phyloP scores from a whole-genome alignment of 2,113 vertebrate species.

The Tychaedon coryphoeus region DNA sequence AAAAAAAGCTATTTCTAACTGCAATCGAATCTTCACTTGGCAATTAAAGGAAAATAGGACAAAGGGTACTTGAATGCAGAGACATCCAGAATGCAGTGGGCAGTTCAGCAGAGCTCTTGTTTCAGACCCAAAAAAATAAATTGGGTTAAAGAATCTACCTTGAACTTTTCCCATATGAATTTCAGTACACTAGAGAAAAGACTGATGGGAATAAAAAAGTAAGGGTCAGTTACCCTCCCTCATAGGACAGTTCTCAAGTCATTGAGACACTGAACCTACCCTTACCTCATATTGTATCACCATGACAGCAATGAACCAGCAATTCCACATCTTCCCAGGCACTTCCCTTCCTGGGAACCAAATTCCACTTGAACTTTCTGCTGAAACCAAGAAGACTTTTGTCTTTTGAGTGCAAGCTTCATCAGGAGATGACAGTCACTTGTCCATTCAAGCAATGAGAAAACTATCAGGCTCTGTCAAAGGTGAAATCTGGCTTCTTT shows the following conservation, averaged over 20 bases:
- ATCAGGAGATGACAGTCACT: not conserved
- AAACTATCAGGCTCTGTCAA: not conserved
- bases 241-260: not conserved
- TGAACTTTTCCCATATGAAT: not conserved
- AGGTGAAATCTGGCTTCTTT: not conserved
- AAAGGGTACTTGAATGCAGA: not conserved
- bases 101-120: not conserved
- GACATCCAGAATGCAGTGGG: not conserved
- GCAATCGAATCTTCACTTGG: not conserved
- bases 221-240: not conserved
- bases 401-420: not conserved
- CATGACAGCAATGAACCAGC: not conserved
- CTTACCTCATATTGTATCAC: not conserved
- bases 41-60: not conserved
- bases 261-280: not conserved
- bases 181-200: not conserved
- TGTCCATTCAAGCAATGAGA: not conserved
- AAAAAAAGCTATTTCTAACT: not conserved
- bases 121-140: not conserved
- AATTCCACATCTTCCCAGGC: not conserved
- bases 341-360: not conserved
- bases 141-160: not conserved
- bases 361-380: not conserved
- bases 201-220: not conserved
- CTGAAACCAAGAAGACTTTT: not conserved